Base-by-base conservation (phyloP, 2,797 vertebrate genomes). In the Spondyliosoma cantharus region DNA sequence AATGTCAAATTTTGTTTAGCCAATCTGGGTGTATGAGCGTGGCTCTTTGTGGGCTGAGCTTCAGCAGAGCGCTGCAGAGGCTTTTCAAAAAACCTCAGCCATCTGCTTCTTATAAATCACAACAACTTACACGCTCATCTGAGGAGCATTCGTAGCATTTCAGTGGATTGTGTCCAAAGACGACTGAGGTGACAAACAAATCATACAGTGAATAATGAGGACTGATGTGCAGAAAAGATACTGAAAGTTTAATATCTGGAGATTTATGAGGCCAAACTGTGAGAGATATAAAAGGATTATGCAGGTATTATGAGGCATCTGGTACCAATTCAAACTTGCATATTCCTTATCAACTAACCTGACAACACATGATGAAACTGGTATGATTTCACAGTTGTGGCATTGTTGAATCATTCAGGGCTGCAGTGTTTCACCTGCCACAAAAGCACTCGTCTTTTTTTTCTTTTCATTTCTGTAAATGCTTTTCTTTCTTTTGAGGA, bases 1-100 rank as follows among this genome's bases (percentile, higher is more conserved):
- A 92, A 93, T 88, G 90, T 90, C 90, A 82, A 29, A 76, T 74
- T 87, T 22, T 78, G 79, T 87, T 89, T 77, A 57, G 67, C 43
- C 71, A 73, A 32, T 78, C 66, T 57, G 67, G 46, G 67, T 71
- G 50, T 75, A 74, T 84, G 76, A 87, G 84, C 54, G 54, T 64
- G 65, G 65, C 69, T 87, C 69, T 86, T 80, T 87, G 82, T 82
- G 81, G 81, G 62, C 72, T 77, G 78, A 79, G 76, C 49, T 76
- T 82, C 65, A 46, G 80, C 64, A 72, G 50, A 82, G 78, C 6
- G 71, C 67, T 62, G 70, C 52, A 59, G 50, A 87, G 45, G 25
- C 66, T 73, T 86, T 78, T 62, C 37, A 61, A 86, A 61, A 86
- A 83, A 63, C 48, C 43, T 66, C 61, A 50, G 70, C 70, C 81